Evolutionary conservation across 2,888 invertebrate species (phyloP).

Genomic region (Pemphredon lugubris): DNA sequence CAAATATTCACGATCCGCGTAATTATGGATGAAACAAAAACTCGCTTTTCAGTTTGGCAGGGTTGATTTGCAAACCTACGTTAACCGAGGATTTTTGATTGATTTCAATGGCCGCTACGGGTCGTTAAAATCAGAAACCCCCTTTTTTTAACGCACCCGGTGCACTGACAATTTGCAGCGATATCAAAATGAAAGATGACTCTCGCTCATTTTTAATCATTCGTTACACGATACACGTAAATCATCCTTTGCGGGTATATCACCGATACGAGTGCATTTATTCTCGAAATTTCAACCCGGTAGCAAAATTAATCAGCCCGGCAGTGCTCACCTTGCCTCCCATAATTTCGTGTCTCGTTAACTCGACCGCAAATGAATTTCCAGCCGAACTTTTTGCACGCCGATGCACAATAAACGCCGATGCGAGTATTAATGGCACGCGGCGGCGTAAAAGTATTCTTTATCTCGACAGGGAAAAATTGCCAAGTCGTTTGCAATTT

Average conservation of each 20-base stretch:
- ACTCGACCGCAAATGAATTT: constrained; percentile 4
- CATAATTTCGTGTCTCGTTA: constrained; percentile 8
- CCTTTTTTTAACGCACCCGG: too few species aligned
- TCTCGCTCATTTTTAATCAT: constrained; percentile 25
- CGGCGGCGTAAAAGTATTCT: neutral
- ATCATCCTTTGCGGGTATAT: neutral
- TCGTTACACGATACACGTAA: constrained; percentile 24
- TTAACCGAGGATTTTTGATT: neutral
- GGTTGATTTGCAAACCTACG: too few species aligned
- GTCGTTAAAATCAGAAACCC: too few species aligned
- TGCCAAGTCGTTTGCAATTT: constrained; percentile 39
- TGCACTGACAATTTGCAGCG: neutral
- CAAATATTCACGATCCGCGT: too few species aligned
- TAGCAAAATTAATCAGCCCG: constrained; percentile 2
- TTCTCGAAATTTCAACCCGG: constrained; percentile 1
- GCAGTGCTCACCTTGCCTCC: neutral
- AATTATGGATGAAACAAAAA: too few species aligned
- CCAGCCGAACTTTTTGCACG: neutral
- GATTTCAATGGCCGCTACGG: neutral
- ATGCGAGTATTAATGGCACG: neutral
- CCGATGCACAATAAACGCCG: constrained; percentile 8
- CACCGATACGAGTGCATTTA: neutral
- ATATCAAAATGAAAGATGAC: constrained; percentile 23
- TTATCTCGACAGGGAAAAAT: constrained; percentile 17
- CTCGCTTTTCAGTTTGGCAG: too few species aligned